Conservation (phyloP, 1,140 invertebrate genomes). For the Bombus sylvicola region DNA sequence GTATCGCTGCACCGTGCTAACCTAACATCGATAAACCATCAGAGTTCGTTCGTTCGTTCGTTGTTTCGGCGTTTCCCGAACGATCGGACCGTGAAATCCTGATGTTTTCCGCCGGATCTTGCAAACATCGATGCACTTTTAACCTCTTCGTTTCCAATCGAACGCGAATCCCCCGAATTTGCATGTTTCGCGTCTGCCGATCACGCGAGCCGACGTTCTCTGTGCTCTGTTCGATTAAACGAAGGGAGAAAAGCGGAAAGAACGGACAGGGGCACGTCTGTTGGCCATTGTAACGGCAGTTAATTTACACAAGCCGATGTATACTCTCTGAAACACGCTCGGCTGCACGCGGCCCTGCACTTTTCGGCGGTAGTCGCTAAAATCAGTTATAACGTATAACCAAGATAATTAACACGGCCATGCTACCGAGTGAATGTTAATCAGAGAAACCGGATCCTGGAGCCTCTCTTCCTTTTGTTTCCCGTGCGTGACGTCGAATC, state of each 20-base stretch:
- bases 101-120: neutral
- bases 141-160: constrained; percentile 36
- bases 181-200: constrained; percentile 44
- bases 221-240: neutral
- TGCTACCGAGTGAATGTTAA: constrained; percentile 30
- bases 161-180: constrained; percentile 56
- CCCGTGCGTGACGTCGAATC: neutral
- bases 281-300: constrained; percentile 30
- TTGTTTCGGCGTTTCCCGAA: neutral
- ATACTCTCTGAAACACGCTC: neutral
- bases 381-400: constrained; percentile 24
- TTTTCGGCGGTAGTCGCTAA: constrained; percentile 46
- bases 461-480: neutral
- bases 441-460: neutral
- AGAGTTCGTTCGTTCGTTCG: neutral
- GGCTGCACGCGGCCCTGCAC: constrained; percentile 19
- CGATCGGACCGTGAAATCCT: neutral
- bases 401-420: constrained; percentile 53
- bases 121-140: constrained; percentile 35
- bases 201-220: constrained; percentile 1
- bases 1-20: neutral
- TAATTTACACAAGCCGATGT: constrained; percentile 39
- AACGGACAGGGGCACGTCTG: neutral
- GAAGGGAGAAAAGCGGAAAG: constrained; percentile 23
- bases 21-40: neutral